Evolutionary conservation across 64 coral and sea anemone genomes (phyloP).

Genomic region (Porites lutea): DNA sequence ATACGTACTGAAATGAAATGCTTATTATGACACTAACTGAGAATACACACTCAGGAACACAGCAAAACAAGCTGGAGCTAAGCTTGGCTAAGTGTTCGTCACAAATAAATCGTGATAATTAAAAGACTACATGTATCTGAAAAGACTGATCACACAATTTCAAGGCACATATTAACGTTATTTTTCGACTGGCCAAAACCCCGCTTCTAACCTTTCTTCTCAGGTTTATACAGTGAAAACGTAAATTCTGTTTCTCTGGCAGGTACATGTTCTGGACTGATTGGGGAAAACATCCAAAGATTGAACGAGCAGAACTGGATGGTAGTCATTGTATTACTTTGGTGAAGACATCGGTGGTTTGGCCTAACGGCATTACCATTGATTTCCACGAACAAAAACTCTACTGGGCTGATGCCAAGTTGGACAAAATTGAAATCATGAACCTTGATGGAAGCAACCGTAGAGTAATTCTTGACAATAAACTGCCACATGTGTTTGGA

Average conservation of each 20-base stretch:
- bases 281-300: conserved; percentile 78
- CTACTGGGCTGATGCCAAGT: conserved; percentile 80
- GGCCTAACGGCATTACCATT: conserved; percentile 73
- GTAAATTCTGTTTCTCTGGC: neutral
- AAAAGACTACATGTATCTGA: too few species aligned
- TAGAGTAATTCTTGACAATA: neutral
- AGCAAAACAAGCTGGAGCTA: too few species aligned
- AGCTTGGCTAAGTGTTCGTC: too few species aligned
- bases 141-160: too few species aligned
- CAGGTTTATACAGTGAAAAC: too few species aligned
- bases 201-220: too few species aligned
- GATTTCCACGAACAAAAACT: conserved; percentile 56
- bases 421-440: conserved; percentile 82
- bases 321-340: conserved; percentile 54
- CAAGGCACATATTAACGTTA: too few species aligned
- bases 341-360: conserved; percentile 69
- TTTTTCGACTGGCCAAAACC: too few species aligned
- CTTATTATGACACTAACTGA: too few species aligned
- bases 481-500: conserved; percentile 68
- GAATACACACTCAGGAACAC: too few species aligned
- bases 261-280: conserved; percentile 95
- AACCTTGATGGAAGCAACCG: conserved; percentile 48
- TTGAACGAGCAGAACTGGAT: conserved; percentile 82
- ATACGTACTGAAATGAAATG: too few species aligned
- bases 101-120: too few species aligned